phyloP scores from a whole-genome alignment of 1,140 invertebrate species.

The Leptonema lineaticorne region DNA sequence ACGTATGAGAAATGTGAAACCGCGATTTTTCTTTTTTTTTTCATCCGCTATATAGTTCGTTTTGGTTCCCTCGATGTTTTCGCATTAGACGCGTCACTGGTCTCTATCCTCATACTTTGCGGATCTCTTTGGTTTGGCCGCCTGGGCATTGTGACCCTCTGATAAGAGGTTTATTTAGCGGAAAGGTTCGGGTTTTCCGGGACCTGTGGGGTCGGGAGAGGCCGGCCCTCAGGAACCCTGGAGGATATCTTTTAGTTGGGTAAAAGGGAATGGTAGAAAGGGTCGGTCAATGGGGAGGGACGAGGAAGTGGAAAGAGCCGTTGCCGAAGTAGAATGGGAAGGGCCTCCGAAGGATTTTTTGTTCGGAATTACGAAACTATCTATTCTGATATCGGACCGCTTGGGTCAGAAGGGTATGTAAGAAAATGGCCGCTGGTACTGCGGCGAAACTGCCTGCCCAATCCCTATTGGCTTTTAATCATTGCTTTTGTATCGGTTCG shows the following conservation, averaged over 20 bases:
- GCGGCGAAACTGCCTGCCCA: slow-evolving; percentile 17
- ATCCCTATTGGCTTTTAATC: no score
- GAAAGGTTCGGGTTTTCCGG: slow-evolving; percentile 37
- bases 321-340: background rate
- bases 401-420: slow-evolving; percentile 25
- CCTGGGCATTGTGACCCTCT: slow-evolving; percentile 41
- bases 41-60: no score
- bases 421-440: slow-evolving; percentile 21
- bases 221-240: background rate
- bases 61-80: slow-evolving; percentile 18
- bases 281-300: background rate
- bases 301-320: background rate
- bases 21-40: background rate
- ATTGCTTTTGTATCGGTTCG: no score
- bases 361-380: slow-evolving; percentile 36
- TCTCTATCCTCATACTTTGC: slow-evolving; percentile 39
- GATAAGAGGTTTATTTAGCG: slow-evolving; percentile 43
- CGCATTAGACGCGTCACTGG: slow-evolving; percentile 29
- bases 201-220: slow-evolving; percentile 22
- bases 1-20: no score
- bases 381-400: slow-evolving; percentile 27
- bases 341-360: slow-evolving; percentile 24
- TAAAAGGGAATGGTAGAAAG: background rate
- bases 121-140: slow-evolving; percentile 38
- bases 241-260: background rate